These are phyloP conservation scores for Rhinogobio ventralis DNA, from an alignment of 2,797 vertebrate species.

Conservation along the genomic window DNA sequence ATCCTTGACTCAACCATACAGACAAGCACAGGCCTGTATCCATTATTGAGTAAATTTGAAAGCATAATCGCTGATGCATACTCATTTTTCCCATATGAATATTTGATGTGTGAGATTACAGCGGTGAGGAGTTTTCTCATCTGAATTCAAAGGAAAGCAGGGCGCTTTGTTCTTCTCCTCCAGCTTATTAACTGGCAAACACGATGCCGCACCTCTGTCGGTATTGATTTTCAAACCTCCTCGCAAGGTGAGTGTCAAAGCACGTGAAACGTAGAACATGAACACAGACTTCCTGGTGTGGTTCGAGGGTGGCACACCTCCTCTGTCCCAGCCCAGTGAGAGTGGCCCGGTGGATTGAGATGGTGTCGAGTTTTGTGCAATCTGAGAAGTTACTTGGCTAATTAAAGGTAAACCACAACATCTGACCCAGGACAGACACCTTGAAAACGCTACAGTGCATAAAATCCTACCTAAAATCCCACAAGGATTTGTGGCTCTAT, in stretches of 20 bases:
- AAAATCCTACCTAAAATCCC: constrained; percentile 28
- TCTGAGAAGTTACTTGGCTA: constrained; percentile 41
- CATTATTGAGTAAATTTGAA: constrained; percentile 55
- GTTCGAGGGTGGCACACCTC: not conserved
- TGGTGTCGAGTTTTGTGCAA: constrained; percentile 48
- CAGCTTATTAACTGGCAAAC: constrained; percentile 58
- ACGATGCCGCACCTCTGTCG: constrained; percentile 50
- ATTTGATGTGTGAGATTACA: constrained; percentile 64
- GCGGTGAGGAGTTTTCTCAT: constrained; percentile 50
- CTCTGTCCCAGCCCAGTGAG: constrained; percentile 3
- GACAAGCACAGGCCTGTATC: constrained; percentile 30
- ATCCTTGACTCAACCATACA: constrained; percentile 23
- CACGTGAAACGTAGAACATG: constrained; percentile 19
- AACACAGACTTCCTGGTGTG: constrained; percentile 17
- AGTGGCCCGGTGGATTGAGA: constrained; percentile 23
- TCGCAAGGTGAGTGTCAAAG: constrained; percentile 24
- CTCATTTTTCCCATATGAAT: constrained; percentile 66
- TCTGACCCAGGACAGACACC: constrained; percentile 30
- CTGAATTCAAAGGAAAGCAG: constrained; percentile 59
- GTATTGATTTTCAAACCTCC: constrained; percentile 59
- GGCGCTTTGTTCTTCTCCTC: constrained; percentile 45
- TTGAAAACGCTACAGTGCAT: constrained; percentile 18
- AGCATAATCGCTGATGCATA: constrained; percentile 58
- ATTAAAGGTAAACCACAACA: constrained; percentile 52
- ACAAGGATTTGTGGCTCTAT: not conserved